Evolutionary conservation across 1,140 invertebrate species (phyloP).

Genomic region (Pseudomyrmex pallidus): DNA sequence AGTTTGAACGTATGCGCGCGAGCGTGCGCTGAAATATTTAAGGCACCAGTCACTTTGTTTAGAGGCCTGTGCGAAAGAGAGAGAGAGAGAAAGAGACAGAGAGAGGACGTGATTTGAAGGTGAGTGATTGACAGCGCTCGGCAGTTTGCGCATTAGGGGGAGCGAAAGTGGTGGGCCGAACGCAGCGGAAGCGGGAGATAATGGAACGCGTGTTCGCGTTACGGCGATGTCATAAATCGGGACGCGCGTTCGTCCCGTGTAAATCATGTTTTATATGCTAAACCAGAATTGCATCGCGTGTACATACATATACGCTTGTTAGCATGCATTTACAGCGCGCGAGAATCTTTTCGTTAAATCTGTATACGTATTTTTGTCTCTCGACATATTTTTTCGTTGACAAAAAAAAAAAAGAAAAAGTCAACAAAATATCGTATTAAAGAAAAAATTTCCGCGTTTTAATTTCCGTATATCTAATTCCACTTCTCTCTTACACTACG

Average conservation of each 20-base stretch:
- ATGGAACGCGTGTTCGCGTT: constrained; percentile 50
- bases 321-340: background rate
- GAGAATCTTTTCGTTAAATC: constrained; percentile 13
- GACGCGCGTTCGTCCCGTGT: constrained; percentile 49
- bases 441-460: too few relatives aligned
- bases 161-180: constrained; percentile 34
- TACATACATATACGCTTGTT: constrained; percentile 8
- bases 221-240: constrained; percentile 54
- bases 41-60: constrained; percentile 50
- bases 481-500: too few relatives aligned
- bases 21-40: constrained; percentile 34
- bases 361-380: too few relatives aligned
- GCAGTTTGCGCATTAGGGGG: constrained; percentile 41
- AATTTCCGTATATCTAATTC: too few relatives aligned
- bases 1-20: background rate
- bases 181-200: constrained; percentile 56
- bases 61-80: background rate
- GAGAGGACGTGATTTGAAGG: constrained; percentile 38
- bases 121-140: constrained; percentile 55
- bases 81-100: too few relatives aligned
- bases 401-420: too few relatives aligned
- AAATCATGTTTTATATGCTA: constrained; percentile 54
- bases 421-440: too few relatives aligned
- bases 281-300: constrained; percentile 39
- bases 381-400: too few relatives aligned